These are phyloP conservation scores for Eupithecia centaureata DNA, from an alignment of 2,888 invertebrate species.

Conservation along the genomic window DNA sequence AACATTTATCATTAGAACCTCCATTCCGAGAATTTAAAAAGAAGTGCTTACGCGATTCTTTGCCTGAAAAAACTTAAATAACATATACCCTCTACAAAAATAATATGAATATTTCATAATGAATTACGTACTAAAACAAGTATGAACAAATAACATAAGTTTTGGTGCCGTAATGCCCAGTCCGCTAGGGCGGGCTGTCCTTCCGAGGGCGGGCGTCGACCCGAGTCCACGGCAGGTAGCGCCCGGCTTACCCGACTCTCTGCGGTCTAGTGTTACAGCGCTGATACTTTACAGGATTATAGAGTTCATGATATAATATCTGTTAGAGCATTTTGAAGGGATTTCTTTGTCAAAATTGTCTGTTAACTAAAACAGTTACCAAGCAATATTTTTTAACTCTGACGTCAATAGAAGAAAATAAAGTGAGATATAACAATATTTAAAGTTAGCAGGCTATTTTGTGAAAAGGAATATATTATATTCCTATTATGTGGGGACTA, in stretches of 20 bases:
- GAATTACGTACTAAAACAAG: not conserved
- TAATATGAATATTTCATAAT: not conserved
- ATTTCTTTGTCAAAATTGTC: no score
- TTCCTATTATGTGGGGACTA: no score
- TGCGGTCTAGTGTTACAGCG: not conserved
- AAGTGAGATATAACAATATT: no score
- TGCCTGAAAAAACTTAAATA: not conserved
- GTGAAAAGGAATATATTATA: no score
- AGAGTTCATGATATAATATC: not conserved
- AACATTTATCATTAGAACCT: no score
- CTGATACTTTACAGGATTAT: not conserved
- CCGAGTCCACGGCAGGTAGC: not conserved
- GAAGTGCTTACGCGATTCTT: no score
- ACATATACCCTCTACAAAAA: not conserved
- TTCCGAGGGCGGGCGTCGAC: constrained; percentile 49
- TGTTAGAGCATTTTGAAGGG: no score
- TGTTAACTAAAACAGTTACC: no score
- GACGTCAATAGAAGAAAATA: no score
- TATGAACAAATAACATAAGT: not conserved
- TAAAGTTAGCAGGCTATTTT: no score
- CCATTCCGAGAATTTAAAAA: no score
- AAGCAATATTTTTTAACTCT: no score
- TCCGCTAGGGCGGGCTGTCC: constrained; percentile 44
- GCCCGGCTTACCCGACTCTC: not conserved
- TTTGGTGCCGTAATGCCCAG: not conserved